Conservation (phyloP, 2,797 vertebrate species). For the Enteromius afrohamiltoni region DNA sequence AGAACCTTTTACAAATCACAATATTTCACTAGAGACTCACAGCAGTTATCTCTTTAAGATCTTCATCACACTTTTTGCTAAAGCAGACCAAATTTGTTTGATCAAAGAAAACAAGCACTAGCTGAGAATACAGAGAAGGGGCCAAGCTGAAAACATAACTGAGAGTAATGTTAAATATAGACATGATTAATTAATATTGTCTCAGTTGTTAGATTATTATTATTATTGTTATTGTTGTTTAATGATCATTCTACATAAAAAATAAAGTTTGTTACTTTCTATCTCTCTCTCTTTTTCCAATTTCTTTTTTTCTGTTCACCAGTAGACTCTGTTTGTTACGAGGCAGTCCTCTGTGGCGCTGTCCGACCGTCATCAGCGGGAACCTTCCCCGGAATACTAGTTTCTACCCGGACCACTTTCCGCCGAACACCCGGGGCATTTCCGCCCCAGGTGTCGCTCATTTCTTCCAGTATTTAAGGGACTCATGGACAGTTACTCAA, state of each 20-base stretch:
- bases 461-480: too few relatives aligned
- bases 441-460: too few relatives aligned
- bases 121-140: conserved; percentile 4
- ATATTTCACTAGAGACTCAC: conserved; percentile 26
- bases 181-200: neutral
- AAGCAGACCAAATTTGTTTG: conserved; percentile 28
- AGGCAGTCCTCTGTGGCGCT: too few relatives aligned
- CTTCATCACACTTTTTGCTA: conserved; percentile 13
- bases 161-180: neutral
- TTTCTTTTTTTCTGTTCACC: neutral
- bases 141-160: neutral
- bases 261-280: neutral
- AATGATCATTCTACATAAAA: neutral
- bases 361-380: too few relatives aligned
- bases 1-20: conserved; percentile 45
- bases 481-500: too few relatives aligned
- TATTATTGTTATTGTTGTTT: too few relatives aligned
- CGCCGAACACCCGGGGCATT: too few relatives aligned
- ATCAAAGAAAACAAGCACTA: conserved; percentile 24
- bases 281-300: neutral
- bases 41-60: conserved; percentile 35
- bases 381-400: too few relatives aligned
- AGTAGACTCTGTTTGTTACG: neutral
- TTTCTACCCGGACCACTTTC: too few relatives aligned
- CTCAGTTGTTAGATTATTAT: neutral